Evolutionary conservation across 2,888 invertebrate genomes (phyloP), one percentile per base, ranked within the genome.

Genomic region (Diogma glabrata): DNA sequence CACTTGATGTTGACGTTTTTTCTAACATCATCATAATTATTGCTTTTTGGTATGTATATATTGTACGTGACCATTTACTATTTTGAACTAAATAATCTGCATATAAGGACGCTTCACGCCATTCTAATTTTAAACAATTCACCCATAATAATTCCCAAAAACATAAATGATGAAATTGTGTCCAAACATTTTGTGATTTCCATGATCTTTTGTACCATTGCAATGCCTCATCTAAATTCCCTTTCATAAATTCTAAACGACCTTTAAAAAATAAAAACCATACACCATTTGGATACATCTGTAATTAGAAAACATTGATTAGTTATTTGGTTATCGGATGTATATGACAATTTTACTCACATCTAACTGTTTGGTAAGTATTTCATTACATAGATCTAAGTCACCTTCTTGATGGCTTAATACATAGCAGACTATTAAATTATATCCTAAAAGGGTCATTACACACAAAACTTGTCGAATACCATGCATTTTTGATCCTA

Each of bases 131-230:
- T 40, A 82, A 67, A 57, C 82, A 82, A 63, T 87, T 81, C 2
- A 87, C 81, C 92, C 92, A 94, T 75, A 92, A 79, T 28, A 94
- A 74, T 65, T 95, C 95, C 95, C 95, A 96, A 65, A 81, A 92
- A 67, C 93, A 92, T 4, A 94, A 70, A 64, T 94, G 91, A 64
- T 91, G 90, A 67, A 95, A 91, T 67, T 94, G 93, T 1, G 82
- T 80, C 90, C 93, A 94, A 45, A 86, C 74, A 54, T 79, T 72
- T 64, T 93, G 92, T 3, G 87, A 87, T 55, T 80, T 77, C 73
- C 90, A 84, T 0, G 91, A 89, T 57, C 77, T 79, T 54, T 80
- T 80, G 71, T 93, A 93, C 72, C 83, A 88, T 12, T 70, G 66
- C 36, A 87, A 75, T 12, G 87, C 83, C 23, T 77, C 74, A 17